Base-by-base conservation (phyloP, 2,113 vertebrate genomes). In the Carlito syrichta region DNA sequence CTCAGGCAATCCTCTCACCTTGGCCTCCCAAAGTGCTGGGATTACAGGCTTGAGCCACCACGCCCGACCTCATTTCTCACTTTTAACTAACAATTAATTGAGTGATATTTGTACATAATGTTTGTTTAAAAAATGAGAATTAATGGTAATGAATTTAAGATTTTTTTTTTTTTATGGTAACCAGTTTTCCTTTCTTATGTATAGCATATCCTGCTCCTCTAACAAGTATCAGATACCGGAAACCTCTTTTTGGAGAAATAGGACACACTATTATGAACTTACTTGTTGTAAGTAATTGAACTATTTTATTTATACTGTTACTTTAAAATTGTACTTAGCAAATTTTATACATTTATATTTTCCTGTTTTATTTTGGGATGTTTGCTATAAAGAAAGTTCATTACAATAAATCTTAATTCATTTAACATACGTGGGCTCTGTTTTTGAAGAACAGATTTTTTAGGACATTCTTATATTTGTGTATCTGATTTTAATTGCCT, bases 201-300 rank as follows among this genome's bases (percentile, higher is more conserved):
- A 2, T 98, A 99, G 99, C 87, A 3, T 99, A 99, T 97, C 99
- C 99, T 96, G 97, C 98, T 54, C 95, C 99, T 20, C 38, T 99
- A 89, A 97, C 98, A 16, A 99, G 99, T 93, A 96, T 99, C 73
- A 99, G 99, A 96, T 98, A 99, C 92, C 98, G 99, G 82, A 98
- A 99, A 27, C 98, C 99, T 16, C 98, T 99, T 85, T 99, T 99
- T 40, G 98, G 99, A 97, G 99, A 99, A 98, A 99, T 99, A 4
- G 99, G 99, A 96, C 99, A 99, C 97, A 99, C 99, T 43, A 99
- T 99, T 95, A 99, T 99, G 99, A 99, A 99, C 83, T 98, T 99
- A 6, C 99, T 99, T 98, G 99, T 99, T 97, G 99, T 99, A 97
- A 99, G 99, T 99, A 98, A 85, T 97, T 91, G 32, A 79, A 74